These are phyloP conservation scores for Rhorus exstirpatorius DNA, from an alignment of 2,888 invertebrate genomes.

Conservation along the genomic window DNA sequence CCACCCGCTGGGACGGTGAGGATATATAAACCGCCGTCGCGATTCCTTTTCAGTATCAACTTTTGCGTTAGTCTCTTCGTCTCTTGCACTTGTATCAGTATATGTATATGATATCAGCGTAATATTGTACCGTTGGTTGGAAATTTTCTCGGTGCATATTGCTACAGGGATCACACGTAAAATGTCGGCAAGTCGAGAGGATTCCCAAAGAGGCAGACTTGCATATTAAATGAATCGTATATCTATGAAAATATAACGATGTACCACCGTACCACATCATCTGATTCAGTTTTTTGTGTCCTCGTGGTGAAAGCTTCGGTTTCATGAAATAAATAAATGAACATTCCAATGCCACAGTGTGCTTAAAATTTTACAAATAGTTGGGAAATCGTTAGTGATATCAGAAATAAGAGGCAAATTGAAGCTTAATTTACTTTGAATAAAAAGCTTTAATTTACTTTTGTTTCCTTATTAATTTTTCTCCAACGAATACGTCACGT, in stretches of 20 bases:
- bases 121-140: slow-evolving; percentile 26
- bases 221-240: background rate
- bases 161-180: slow-evolving; percentile 18
- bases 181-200: background rate
- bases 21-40: slow-evolving; percentile 35
- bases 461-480: too few species aligned
- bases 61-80: slow-evolving; percentile 66
- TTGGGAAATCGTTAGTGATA: too few species aligned
- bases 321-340: too few species aligned
- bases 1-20: slow-evolving; percentile 41
- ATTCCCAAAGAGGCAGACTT: background rate
- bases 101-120: background rate
- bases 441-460: too few species aligned
- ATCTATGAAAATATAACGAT: background rate
- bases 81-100: slow-evolving; percentile 38
- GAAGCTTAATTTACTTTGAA: too few species aligned
- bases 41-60: slow-evolving; percentile 62
- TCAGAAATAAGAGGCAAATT: too few species aligned
- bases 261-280: background rate
- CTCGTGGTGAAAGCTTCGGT: background rate
- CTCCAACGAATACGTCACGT: background rate
- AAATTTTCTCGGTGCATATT: slow-evolving; percentile 18
- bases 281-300: too few species aligned
- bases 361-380: too few species aligned
- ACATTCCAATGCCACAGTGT: too few species aligned